A percentile compares a stretch with the other conserved stretches of the same genome.
Evolutionary conservation across 2,888 invertebrate genomes (phyloP).

Genomic region (Vandiemenella viatica): DNA sequence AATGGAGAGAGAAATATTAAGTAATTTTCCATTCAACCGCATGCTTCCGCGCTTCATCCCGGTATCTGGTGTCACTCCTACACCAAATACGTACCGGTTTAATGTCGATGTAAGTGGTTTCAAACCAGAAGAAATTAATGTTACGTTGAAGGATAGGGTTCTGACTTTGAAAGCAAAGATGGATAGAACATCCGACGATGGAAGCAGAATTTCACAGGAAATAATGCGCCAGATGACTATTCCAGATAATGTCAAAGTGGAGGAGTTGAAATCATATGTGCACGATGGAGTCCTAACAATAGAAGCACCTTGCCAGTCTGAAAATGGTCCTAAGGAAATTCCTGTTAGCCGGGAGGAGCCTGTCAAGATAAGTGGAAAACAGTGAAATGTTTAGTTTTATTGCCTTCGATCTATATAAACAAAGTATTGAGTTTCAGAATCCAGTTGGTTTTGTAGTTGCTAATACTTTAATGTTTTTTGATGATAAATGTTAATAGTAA

Average conservation of each 20-base stretch:
- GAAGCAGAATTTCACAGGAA: constrained; percentile 20
- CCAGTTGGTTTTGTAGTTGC: too few species aligned
- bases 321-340: constrained; percentile 7
- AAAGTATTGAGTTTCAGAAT: too few species aligned
- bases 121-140: constrained; percentile 21
- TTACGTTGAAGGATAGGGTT: constrained; percentile 18
- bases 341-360: constrained; percentile 1
- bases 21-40: constrained; percentile 7
- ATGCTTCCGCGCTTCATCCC: constrained; percentile 12
- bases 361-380: background rate
- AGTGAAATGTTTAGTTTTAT: background rate
- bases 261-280: constrained; percentile 19
- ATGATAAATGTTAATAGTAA: too few species aligned
- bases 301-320: constrained; percentile 18
- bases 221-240: constrained; percentile 19
- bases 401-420: too few species aligned
- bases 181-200: constrained; percentile 19
- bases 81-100: constrained; percentile 15
- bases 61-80: constrained; percentile 7
- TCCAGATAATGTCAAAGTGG: constrained; percentile 20
- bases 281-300: constrained; percentile 20
- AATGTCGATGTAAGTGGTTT: constrained; percentile 19
- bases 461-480: too few species aligned
- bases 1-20: constrained; percentile 14
- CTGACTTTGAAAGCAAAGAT: constrained; percentile 19